phyloP scores from a whole-genome alignment of 2,888 invertebrate genomes.

The Chouioia cunea region DNA sequence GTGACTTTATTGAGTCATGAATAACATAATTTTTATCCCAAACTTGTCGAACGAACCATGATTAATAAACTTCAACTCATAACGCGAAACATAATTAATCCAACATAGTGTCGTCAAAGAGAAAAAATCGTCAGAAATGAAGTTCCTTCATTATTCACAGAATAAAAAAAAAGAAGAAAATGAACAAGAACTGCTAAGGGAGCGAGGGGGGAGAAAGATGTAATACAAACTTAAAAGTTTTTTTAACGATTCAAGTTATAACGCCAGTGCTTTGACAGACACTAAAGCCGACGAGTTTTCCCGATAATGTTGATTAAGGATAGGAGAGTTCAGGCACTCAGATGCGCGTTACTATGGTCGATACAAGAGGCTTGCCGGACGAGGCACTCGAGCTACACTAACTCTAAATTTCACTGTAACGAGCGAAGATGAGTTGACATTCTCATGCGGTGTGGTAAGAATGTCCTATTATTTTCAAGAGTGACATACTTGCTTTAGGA shows the following conservation, averaged over 20 bases:
- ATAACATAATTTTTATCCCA: too few species aligned
- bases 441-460: not conserved
- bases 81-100: too few species aligned
- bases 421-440: not conserved
- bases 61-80: too few species aligned
- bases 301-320: conserved; percentile 19
- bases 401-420: conserved; percentile 11
- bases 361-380: not conserved
- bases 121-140: too few species aligned
- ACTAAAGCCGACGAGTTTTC: conserved; percentile 14
- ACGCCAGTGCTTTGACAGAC: not conserved
- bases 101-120: too few species aligned
- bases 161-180: too few species aligned
- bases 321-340: not conserved
- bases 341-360: not conserved
- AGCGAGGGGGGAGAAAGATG: not conserved
- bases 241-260: too few species aligned
- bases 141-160: too few species aligned
- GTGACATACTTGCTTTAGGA: too few species aligned
- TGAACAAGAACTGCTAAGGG: too few species aligned
- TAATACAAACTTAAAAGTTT: not conserved
- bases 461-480: not conserved
- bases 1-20: too few species aligned
- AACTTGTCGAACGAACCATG: too few species aligned
- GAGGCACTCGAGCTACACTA: not conserved